Base-by-base conservation (phyloP, 2,888 invertebrate species). In the Brachyptera risi region DNA sequence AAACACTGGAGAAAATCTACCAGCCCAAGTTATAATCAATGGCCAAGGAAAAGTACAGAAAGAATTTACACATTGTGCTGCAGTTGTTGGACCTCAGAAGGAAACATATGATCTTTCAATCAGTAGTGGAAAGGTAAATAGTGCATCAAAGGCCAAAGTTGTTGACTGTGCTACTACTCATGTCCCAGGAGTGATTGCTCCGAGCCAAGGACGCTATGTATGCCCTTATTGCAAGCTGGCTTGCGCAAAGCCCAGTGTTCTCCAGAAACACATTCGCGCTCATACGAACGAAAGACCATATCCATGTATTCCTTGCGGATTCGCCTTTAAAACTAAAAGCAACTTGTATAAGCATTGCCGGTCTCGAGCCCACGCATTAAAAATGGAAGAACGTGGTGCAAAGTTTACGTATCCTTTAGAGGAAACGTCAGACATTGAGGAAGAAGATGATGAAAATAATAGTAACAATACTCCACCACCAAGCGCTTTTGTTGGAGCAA, bases 231-330 rank as follows among this genome's bases (percentile, higher is more conserved):
- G 95, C 79, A 90, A 88, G 75, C 79, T 92, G 73, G 86, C 86
- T 67, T 95, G 93, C 79, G 89, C 93, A 70, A 95, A 95, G 77
- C 94, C 94, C 62, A 94, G 93, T 74, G 94, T 95, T 67, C 81
- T 95, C 66, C 88, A 93, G 75, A 95, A 95, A 80, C 95, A 95
- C 80, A 90, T 95, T 75, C 84, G 94, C 72, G 92, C 93, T 64
- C 94, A 95, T 76, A 94, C 95, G 49, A 92, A 93, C 74, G 94
- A 95, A 77, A 82, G 94, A 69, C 94, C 94, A 61, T 95, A 87
- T 78, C 94, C 94, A 26, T 95, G 94, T 78, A 80, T 83, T 70
- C 86, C 88, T 67, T 95, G 94, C 76, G 92, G 92, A 67, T 91
- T 94, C 77, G 90, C 92, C 69, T 95, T 95, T 78, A 95, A 95